Evolutionary conservation across 2,797 vertebrate species (phyloP).

Genomic region (Artibeus jamaicensis): DNA sequence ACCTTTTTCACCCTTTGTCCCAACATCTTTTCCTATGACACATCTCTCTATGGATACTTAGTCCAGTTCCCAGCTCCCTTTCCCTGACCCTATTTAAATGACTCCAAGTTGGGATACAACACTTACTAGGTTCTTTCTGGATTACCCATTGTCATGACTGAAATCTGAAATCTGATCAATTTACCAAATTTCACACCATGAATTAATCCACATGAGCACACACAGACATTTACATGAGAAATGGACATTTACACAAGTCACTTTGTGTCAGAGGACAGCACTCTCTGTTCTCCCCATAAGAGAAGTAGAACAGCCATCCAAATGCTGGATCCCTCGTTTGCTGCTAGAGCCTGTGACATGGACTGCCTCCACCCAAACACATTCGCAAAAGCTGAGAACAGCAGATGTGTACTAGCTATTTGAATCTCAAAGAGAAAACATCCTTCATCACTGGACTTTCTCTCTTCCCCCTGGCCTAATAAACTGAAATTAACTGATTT

Average conservation of each 20-base stretch:
- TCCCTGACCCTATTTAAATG: neutral
- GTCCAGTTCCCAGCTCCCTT: neutral
- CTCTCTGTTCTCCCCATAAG: neutral
- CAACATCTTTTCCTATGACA: slow-evolving; percentile 8
- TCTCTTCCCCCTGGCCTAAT: slow-evolving; percentile 1
- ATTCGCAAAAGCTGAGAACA: slow-evolving; percentile 49
- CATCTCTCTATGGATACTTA: neutral
- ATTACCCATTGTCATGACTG: neutral
- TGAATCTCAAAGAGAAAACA: slow-evolving; percentile 51
- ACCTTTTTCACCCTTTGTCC: neutral
- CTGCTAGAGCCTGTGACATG: neutral
- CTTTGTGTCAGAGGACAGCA: neutral
- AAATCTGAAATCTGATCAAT: slow-evolving; percentile 13
- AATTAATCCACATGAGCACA: neutral
- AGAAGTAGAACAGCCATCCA: slow-evolving; percentile 12
- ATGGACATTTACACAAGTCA: neutral
- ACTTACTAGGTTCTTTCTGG: slow-evolving; percentile 14
- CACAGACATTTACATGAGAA: neutral
- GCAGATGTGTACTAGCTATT: slow-evolving; percentile 39
- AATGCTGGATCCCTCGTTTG: neutral
- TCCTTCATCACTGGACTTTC: slow-evolving; percentile 11
- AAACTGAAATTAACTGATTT: slow-evolving; percentile 55
- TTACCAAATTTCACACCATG: slow-evolving; percentile 16
- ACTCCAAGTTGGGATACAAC: neutral
- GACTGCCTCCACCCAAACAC: slow-evolving; percentile 34